A percentile compares a stretch with the other conserved stretches of the same genome.
These are phyloP conservation scores for Drosophila nigromelanica DNA, from an alignment of 1,140 invertebrate species.

Conservation along the genomic window DNA sequence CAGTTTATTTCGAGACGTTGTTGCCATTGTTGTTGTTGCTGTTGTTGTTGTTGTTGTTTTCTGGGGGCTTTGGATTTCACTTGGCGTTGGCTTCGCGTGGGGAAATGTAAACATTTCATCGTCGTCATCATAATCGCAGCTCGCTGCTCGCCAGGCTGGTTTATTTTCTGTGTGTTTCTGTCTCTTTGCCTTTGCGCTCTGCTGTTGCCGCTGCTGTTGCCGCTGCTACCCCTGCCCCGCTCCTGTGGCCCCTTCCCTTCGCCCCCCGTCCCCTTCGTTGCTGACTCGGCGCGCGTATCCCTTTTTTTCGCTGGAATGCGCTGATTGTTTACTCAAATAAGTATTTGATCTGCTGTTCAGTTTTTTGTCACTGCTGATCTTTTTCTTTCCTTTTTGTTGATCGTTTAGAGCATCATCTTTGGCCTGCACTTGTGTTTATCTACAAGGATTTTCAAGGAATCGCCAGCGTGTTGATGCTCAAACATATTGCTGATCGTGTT, in stretches of 20 bases:
- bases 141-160: slow-evolving; percentile 34
- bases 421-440: slow-evolving; percentile 54
- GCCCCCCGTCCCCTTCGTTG: background rate
- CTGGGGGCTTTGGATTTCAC: slow-evolving; percentile 72
- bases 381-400: slow-evolving; percentile 1
- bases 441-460: slow-evolving; percentile 75
- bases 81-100: slow-evolving; percentile 59
- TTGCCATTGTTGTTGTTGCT: background rate
- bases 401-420: background rate
- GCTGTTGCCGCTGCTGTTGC: slow-evolving; percentile 1
- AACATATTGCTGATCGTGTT: background rate
- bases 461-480: slow-evolving; percentile 5
- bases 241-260: slow-evolving; percentile 1
- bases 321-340: slow-evolving; percentile 76
- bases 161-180: slow-evolving; percentile 23
- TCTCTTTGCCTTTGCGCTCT: slow-evolving; percentile 20
- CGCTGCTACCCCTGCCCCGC: slow-evolving; percentile 5
- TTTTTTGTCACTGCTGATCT: slow-evolving; percentile 36
- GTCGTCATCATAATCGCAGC: slow-evolving; percentile 70
- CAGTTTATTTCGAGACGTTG: slow-evolving; percentile 53
- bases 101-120: slow-evolving; percentile 75
- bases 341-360: slow-evolving; percentile 68
- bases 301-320: slow-evolving; percentile 73
- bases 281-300: slow-evolving; percentile 59
- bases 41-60: slow-evolving; percentile 23